Base-by-base conservation (phyloP, 2,888 invertebrate genomes). In the Mycalesis mineus region DNA sequence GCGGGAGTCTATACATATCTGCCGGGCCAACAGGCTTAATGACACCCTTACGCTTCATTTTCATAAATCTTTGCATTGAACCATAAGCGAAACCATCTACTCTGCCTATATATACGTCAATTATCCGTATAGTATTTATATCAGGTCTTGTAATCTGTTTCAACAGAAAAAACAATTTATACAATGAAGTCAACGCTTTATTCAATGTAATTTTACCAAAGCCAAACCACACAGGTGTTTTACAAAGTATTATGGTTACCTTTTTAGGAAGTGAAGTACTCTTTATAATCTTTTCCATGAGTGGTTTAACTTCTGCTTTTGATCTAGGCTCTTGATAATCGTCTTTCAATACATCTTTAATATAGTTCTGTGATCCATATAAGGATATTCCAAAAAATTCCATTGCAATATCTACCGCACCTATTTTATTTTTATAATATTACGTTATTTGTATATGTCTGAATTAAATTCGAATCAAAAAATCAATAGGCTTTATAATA, bases 81-180 rank as follows among this genome's bases (percentile, higher is more conserved):
- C 88, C 89, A 64, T 91, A 92, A 0, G 91, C 82, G 65, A 91
- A 91, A 28, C 92, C 92, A 74, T 92, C 88, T 1, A 89, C 89
- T 70, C 81, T 78, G 15, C 91, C 90, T 42, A 90, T 73, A 59
- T 91, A 91, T 55, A 85, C 75, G 67, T 91, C 91, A 13, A 91
- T 77, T 42, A 82, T 70, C 60, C 88, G 76, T n/a, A 89, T 77
- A 45, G 73, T 68, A 45, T 88, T 77, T 3, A 75, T 65, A 60
- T 85, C 81, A n/a, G 78, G 79, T 47, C 82, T 73, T 66, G 74
- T 62, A 64, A 81, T 70, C 68, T 73, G 41, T 41, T 13, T 1
- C n/a, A 29, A 45, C 0, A 31, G 7, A 15, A 14, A 31, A n/a
- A 44, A 1, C 22, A 29, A 22, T 42, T 22, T 28, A n/a, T n/a